phyloP scores from a whole-genome alignment of 2,113 vertebrate genomes.

The Atherinomorus stipes region DNA sequence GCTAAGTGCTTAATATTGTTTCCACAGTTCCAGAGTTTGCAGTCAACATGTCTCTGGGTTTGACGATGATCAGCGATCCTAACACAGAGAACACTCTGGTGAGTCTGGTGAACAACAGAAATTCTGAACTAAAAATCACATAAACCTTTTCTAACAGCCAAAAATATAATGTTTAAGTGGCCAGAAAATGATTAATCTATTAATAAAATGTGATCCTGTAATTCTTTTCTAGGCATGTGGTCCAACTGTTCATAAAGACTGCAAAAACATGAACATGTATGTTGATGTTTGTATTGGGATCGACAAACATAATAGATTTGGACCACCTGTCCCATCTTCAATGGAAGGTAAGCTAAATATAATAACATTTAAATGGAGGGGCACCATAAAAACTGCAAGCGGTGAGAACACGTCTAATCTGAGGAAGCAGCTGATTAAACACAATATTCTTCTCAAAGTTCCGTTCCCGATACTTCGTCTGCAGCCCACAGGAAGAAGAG shows the following conservation, averaged over 20 bases:
- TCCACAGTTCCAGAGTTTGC: no score
- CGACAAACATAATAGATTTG: background rate
- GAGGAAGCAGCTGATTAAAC: no score
- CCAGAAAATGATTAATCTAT: background rate
- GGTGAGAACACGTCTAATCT: no score
- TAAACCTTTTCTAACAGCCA: no score
- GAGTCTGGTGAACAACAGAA: conserved; percentile 13
- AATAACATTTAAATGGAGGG: background rate
- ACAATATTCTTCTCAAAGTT: no score
- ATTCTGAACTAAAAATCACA: no score
- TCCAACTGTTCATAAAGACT: conserved; percentile 79
- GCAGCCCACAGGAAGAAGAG: no score
- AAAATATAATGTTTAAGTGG: background rate
- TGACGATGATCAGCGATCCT: no score
- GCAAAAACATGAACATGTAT: conserved; percentile 72
- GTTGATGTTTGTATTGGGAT: conserved; percentile 70
- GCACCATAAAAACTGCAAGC: no score
- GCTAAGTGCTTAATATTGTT: background rate
- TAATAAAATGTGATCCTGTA: background rate
- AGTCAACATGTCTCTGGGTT: no score
- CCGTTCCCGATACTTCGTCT: no score
- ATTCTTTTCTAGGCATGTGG: conserved; percentile 75
- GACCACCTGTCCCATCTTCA: background rate
- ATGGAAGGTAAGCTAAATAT: background rate
- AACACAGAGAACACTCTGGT: no score